These are phyloP conservation scores for Istiophorus platypterus DNA, from an alignment of 2,113 vertebrate species.

Conservation along the genomic window DNA sequence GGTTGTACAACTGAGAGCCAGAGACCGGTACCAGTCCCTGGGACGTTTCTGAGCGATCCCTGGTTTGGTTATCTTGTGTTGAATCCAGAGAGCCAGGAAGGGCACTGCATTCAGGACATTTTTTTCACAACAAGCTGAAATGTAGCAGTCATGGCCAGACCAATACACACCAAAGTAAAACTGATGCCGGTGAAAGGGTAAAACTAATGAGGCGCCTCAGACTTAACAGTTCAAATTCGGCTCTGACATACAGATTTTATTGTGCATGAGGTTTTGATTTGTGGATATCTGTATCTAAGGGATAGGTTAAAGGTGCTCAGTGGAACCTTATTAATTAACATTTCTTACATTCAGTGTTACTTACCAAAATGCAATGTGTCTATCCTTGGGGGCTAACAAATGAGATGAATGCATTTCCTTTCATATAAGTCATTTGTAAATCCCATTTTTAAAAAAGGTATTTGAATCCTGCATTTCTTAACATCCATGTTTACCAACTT, in stretches of 20 bases:
- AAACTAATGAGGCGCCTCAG: background rate
- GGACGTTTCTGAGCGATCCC: conserved; percentile 46
- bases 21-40: conserved; percentile 53
- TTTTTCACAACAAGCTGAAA: conserved; percentile 28
- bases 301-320: background rate
- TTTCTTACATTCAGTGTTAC: background rate
- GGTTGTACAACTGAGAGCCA: conserved; percentile 48
- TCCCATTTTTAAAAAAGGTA: too few species aligned
- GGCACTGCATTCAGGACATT: conserved; percentile 21
- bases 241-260: background rate
- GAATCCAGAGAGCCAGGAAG: conserved; percentile 39
- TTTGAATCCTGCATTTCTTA: background rate
- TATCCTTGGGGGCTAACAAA: background rate
- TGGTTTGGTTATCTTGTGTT: conserved; percentile 49
- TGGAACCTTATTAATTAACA: background rate
- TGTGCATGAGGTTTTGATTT: background rate
- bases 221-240: conserved; percentile 5
- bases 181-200: conserved; percentile 13
- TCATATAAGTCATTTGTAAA: too few species aligned
- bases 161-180: background rate
- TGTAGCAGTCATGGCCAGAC: conserved; percentile 14
- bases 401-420: background rate
- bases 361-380: background rate
- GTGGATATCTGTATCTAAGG: background rate
- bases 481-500: background rate